A percentile compares a stretch with the other conserved stretches of the same genome.
Conservation (phyloP, 2,888 invertebrate genomes). For the Entomobrya proxima region DNA sequence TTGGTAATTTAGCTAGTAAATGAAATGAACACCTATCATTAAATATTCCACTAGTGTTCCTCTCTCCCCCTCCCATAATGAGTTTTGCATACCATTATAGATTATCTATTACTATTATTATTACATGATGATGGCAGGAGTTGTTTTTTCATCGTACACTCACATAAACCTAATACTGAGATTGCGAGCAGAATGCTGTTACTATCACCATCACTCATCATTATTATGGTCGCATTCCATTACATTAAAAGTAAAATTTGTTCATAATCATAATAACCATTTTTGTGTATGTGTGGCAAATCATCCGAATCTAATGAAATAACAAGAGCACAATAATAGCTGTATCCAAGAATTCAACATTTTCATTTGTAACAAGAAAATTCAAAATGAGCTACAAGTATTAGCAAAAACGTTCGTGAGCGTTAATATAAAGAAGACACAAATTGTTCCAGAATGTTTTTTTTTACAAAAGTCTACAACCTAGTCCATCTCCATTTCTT, state of each 20-base stretch:
- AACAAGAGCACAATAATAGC: neutral
- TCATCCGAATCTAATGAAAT: conserved; percentile 10
- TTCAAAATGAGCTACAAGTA: too few species aligned
- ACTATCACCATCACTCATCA: neutral
- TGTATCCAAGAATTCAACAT: neutral
- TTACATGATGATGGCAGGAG: conserved; percentile 7
- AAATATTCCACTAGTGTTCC: conserved; percentile 24
- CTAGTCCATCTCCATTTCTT: neutral
- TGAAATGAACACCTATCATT: conserved; percentile 38
- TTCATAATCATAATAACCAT: neutral
- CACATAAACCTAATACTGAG: too few species aligned
- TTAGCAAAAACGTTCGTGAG: too few species aligned
- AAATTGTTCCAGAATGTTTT: too few species aligned
- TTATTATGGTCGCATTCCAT: neutral
- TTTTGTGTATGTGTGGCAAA: conserved; percentile 18
- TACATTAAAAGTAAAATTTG: conserved; percentile 9
- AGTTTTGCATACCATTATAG: conserved; percentile 29
- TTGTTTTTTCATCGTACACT: conserved; percentile 1
- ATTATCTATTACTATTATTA: neutral
- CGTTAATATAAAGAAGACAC: too few species aligned
- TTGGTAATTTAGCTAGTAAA: conserved; percentile 11
- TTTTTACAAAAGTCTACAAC: neutral
- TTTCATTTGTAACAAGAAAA: too few species aligned
- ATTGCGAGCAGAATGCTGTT: neutral
- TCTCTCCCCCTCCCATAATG: conserved; percentile 33